These are phyloP conservation scores for Cinclus cinclus DNA, from an alignment of 2,113 vertebrate genomes.

Conservation along the genomic window DNA sequence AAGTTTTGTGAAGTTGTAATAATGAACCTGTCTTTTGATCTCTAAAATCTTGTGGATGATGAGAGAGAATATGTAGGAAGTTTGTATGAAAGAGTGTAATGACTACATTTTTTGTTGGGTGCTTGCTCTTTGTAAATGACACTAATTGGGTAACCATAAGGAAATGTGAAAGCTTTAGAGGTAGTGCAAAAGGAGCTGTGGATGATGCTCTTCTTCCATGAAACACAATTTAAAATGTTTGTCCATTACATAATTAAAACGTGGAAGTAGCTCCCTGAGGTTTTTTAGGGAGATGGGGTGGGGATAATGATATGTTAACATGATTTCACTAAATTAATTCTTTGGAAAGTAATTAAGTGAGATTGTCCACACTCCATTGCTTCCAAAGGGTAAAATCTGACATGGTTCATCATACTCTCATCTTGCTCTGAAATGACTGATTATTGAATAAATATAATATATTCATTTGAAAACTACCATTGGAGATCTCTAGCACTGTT, in stretches of 20 bases:
- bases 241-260: not conserved
- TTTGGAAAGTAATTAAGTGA: constrained; percentile 20
- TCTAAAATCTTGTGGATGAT: not conserved
- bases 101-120: not conserved
- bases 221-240: not conserved
- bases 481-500: not conserved
- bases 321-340: constrained; percentile 24
- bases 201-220: not conserved
- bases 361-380: constrained; percentile 7
- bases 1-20: not conserved
- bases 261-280: not conserved
- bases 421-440: constrained; percentile 21
- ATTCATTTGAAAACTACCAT: not conserved
- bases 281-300: not conserved
- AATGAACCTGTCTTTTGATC: constrained; percentile 18
- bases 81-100: not conserved
- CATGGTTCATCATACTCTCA: not conserved
- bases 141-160: not conserved
- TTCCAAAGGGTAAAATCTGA: not conserved
- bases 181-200: not conserved
- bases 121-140: constrained; percentile 8
- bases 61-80: constrained; percentile 1
- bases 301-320: constrained; percentile 25
- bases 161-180: not conserved
- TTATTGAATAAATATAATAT: not conserved